Conservation (phyloP, 2,888 invertebrate genomes). For the Melolontha melolontha region DNA sequence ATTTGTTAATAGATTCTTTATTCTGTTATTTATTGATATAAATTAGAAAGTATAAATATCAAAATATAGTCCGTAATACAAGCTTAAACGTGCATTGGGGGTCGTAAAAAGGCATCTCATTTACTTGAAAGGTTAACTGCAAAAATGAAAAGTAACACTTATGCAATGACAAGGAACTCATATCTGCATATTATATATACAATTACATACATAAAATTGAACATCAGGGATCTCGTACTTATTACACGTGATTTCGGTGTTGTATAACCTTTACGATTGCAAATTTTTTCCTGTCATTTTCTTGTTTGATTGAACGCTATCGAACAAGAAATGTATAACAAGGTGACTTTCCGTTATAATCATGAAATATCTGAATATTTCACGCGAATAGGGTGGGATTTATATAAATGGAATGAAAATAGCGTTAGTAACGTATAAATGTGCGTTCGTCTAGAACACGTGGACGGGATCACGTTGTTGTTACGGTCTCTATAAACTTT, state of each 20-base stretch:
- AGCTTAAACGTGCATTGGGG: too few species aligned
- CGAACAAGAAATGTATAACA: constrained; percentile 10
- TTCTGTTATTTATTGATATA: too few species aligned
- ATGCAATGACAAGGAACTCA: too few species aligned
- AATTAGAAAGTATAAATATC: too few species aligned
- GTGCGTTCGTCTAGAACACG: constrained; percentile 19
- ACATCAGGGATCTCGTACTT: background rate
- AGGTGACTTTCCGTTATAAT: constrained; percentile 18
- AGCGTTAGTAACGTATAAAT: background rate
- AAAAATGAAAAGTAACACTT: too few species aligned
- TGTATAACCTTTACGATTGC: constrained; percentile 16
- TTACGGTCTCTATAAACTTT: background rate
- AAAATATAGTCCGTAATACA: too few species aligned
- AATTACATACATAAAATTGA: too few species aligned
- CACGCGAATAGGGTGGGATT: constrained; percentile 9
- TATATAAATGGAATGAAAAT: constrained; percentile 14
- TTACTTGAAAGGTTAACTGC: too few species aligned
- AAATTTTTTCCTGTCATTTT: background rate
- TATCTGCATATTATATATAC: too few species aligned
- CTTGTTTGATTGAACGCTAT: background rate
- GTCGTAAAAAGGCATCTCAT: too few species aligned
- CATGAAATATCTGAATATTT: constrained; percentile 16
- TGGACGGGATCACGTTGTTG: constrained; percentile 20
- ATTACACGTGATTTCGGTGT: constrained; percentile 14
- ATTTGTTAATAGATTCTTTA: too few species aligned